These are phyloP conservation scores for Priapulus caudatus DNA, from an alignment of 2,888 invertebrate species.

Conservation along the genomic window DNA sequence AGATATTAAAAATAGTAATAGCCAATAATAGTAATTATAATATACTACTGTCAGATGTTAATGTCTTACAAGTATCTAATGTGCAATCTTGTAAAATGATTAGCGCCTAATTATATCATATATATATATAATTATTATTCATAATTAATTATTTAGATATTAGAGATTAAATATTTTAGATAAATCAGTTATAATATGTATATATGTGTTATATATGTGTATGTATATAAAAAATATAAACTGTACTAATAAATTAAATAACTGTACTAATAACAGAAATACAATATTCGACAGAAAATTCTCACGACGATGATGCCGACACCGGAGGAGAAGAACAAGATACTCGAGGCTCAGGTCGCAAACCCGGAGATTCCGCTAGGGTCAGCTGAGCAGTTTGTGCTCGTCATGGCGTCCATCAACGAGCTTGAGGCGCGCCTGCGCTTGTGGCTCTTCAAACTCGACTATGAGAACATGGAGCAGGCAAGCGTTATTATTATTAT, in stretches of 20 bases:
- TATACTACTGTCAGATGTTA: too few species aligned
- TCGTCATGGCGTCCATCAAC: conserved; percentile 86
- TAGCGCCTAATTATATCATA: conserved; percentile 6
- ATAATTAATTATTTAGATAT: not conserved
- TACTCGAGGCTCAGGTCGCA: conserved; percentile 84
- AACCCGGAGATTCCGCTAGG: conserved; percentile 82
- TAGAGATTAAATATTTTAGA: conserved; percentile 4
- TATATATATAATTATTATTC: not conserved
- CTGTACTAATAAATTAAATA: not conserved
- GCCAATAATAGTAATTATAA: too few species aligned
- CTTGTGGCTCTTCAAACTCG: conserved; percentile 96
- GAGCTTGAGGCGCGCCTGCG: conserved; percentile 83
- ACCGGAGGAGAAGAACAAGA: conserved; percentile 88
- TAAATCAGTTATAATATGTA: not conserved
- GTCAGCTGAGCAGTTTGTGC: conserved; percentile 94
- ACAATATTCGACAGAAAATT: conserved; percentile 54
- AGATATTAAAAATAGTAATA: too few species aligned
- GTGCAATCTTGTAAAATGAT: conserved; percentile 4
- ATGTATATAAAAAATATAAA: not conserved
- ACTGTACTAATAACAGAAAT: not conserved
- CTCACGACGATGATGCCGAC: conserved; percentile 89
- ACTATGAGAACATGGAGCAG: conserved; percentile 89
- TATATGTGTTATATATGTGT: not conserved
- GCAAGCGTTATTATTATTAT: too few species aligned
- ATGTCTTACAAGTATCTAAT: not conserved